Evolutionary conservation across 2,113 vertebrate genomes (phyloP).

Genomic region (Brienomyrus brachyistius): DNA sequence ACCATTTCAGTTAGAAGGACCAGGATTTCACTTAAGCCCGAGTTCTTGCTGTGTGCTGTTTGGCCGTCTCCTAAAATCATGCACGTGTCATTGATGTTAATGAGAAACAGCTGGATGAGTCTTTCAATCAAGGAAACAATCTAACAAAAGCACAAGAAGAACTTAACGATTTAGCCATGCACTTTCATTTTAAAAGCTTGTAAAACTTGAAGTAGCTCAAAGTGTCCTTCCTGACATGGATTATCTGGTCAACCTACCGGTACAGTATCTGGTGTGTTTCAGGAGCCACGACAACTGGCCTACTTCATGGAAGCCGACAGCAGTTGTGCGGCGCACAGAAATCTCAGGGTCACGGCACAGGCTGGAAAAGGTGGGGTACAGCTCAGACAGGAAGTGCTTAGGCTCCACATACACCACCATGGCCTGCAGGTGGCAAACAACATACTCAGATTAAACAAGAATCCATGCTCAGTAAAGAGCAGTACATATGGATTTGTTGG

Average conservation of each 20-base stretch:
- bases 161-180: neutral
- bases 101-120: neutral
- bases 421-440: slow-evolving; percentile 56
- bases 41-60: neutral
- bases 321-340: slow-evolving; percentile 77
- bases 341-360: slow-evolving; percentile 87
- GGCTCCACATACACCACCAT: slow-evolving; percentile 85
- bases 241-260: neutral
- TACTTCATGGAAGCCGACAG: slow-evolving; percentile 87
- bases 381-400: slow-evolving; percentile 79
- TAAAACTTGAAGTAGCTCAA: neutral
- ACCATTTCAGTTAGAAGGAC: neutral
- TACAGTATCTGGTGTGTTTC: neutral
- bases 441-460: neutral
- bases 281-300: slow-evolving; percentile 32
- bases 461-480: neutral
- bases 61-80: neutral
- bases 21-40: neutral
- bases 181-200: neutral
- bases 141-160: neutral
- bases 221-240: neutral
- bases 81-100: neutral
- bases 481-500: neutral
- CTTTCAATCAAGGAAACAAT: neutral
- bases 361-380: slow-evolving; percentile 83